A percentile compares a stretch with the other conserved stretches of the same genome.
These are phyloP conservation scores for Brachyptera risi DNA, from an alignment of 2,888 invertebrate species.

Conservation along the genomic window DNA sequence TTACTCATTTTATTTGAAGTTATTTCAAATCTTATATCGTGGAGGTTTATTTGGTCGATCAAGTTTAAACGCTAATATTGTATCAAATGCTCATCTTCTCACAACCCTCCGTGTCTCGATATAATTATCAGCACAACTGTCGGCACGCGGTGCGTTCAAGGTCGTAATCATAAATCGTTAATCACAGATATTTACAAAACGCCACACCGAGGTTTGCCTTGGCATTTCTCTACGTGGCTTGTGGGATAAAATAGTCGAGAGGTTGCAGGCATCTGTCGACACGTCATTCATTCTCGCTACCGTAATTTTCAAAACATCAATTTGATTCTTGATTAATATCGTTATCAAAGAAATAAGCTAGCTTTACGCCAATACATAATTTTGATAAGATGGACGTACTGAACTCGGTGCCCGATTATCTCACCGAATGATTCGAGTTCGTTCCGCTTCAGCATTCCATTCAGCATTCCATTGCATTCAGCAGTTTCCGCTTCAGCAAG, in stretches of 20 bases:
- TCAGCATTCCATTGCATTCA: too few relatives aligned
- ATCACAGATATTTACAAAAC: slow-evolving; percentile 10
- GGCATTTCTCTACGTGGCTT: background rate
- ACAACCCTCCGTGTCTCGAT: background rate
- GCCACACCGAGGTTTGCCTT: background rate
- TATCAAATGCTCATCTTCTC: background rate
- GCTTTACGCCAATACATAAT: too few relatives aligned
- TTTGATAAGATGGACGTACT: too few relatives aligned
- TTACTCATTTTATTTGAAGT: background rate
- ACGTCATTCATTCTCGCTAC: background rate
- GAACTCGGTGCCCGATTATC: too few relatives aligned
- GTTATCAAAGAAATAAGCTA: too few relatives aligned
- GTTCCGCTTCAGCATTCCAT: too few relatives aligned
- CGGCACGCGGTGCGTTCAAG: background rate
- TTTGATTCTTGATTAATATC: too few relatives aligned
- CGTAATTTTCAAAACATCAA: too few relatives aligned
- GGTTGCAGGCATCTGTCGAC: background rate
- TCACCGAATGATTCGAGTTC: too few relatives aligned
- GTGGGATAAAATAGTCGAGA: background rate
- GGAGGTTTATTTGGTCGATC: background rate
- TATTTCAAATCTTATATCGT: background rate
- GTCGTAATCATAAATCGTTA: background rate
- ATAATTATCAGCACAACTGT: background rate
- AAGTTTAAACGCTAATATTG: background rate
- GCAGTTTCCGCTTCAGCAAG: too few relatives aligned